These are phyloP conservation scores for Thunnus albacares DNA, from an alignment of 2,797 vertebrate genomes.

Conservation along the genomic window DNA sequence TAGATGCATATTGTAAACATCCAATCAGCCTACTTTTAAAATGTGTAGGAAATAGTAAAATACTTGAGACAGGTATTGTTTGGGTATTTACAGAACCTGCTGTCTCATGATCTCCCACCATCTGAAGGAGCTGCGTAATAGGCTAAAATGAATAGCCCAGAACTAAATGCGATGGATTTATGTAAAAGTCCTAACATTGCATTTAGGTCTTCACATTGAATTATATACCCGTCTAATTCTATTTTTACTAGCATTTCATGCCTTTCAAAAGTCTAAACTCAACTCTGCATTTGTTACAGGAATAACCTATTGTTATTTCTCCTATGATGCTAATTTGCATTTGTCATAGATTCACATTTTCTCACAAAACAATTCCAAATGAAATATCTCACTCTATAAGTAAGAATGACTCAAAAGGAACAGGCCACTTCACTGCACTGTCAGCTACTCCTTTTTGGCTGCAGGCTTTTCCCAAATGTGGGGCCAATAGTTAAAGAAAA, in stretches of 20 bases:
- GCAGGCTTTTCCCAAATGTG: conserved; percentile 33
- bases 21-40: background rate
- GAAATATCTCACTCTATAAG: background rate
- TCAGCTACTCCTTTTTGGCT: conserved; percentile 44
- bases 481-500: conserved; percentile 21
- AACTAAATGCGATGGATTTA: conserved; percentile 15
- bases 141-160: conserved; percentile 2
- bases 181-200: conserved; percentile 5
- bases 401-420: conserved; percentile 6
- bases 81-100: conserved; percentile 9
- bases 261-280: background rate
- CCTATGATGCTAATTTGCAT: background rate
- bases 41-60: conserved; percentile 22
- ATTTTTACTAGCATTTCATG: background rate
- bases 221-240: background rate
- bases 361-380: conserved; percentile 2
- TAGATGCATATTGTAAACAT: background rate
- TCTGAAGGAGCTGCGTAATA: background rate
- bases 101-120: conserved; percentile 1
- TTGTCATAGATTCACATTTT: background rate
- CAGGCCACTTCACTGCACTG: conserved; percentile 20
- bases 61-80: background rate
- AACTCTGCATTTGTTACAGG: conserved; percentile 7
- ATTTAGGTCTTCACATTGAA: conserved; percentile 24
- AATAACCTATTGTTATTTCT: conserved; percentile 1